Percentiles rank a stretch among this genome's conserved stretches.
These are phyloP conservation scores for Motacilla alba DNA, from an alignment of 2,113 vertebrate species.

Conservation along the genomic window DNA sequence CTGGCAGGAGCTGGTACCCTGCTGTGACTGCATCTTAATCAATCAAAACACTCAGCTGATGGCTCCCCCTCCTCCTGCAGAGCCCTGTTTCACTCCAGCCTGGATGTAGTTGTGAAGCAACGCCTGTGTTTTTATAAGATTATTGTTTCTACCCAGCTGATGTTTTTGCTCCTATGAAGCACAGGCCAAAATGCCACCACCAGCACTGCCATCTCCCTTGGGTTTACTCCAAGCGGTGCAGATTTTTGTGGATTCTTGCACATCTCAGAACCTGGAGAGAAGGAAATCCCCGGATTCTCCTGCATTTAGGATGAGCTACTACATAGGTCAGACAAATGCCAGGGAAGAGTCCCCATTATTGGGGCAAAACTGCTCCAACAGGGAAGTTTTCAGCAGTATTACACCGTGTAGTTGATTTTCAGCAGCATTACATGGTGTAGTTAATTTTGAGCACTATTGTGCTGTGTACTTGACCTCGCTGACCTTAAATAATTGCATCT, in stretches of 20 bases:
- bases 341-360: background rate
- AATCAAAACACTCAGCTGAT: background rate
- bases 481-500: conserved; percentile 58
- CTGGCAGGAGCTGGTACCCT: background rate
- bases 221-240: background rate
- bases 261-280: background rate
- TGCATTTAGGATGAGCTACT: background rate
- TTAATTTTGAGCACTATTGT: background rate
- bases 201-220: background rate
- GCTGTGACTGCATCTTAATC: background rate
- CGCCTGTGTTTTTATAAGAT: background rate
- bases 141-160: background rate
- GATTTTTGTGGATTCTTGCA: background rate
- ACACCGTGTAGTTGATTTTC: background rate
- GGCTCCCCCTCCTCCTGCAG: background rate
- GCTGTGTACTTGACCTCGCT: background rate
- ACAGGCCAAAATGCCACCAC: background rate
- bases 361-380: background rate
- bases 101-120: background rate
- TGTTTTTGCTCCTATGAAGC: background rate
- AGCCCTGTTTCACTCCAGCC: background rate
- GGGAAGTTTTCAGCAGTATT: background rate
- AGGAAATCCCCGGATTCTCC: background rate
- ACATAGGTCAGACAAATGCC: accelerated
- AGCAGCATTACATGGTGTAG: background rate